Conservation (phyloP, 2,113 vertebrate genomes). For the Calidris pugnax region DNA sequence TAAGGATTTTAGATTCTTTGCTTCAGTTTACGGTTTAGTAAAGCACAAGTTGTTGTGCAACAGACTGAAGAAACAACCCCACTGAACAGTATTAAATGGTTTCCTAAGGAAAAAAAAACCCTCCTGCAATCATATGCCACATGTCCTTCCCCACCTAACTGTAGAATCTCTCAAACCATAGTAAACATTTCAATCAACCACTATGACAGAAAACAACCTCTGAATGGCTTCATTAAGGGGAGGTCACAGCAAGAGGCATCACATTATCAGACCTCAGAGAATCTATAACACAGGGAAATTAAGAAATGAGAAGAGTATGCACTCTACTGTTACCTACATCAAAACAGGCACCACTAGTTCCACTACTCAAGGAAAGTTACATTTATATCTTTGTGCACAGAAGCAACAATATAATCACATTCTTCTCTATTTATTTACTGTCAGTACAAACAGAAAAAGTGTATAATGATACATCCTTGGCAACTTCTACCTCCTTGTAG, state of each 20-base stretch:
- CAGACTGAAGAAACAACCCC: neutral
- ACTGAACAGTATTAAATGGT: neutral
- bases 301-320: accelerated
- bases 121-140: neutral
- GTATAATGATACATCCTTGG: neutral
- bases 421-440: neutral
- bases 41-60: neutral
- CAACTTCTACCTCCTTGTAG: neutral
- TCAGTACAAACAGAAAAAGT: neutral
- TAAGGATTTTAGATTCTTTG: neutral
- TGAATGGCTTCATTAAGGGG: neutral
- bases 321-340: neutral
- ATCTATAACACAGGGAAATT: neutral
- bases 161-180: neutral
- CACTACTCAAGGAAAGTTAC: neutral
- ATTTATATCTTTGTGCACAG: neutral
- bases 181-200: neutral
- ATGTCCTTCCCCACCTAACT: neutral
- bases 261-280: neutral
- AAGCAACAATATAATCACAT: neutral
- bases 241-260: neutral
- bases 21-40: neutral
- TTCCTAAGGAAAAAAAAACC: neutral
- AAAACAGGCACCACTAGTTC: neutral
- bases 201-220: neutral